These are phyloP conservation scores for Actinostola sp. DNA, from an alignment of 92 coral and sea anemone genomes.

Conservation along the genomic window DNA sequence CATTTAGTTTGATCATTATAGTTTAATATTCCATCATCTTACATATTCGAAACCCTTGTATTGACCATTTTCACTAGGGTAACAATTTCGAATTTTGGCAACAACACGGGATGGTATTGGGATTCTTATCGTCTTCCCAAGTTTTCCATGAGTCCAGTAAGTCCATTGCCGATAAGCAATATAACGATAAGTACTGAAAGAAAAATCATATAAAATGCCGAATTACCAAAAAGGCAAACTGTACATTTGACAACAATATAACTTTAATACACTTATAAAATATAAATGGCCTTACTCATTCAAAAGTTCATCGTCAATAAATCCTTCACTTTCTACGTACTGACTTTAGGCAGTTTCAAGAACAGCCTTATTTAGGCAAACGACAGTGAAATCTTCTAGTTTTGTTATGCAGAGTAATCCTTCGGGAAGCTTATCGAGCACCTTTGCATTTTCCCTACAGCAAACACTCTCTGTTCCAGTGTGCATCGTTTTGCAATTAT, in stretches of 20 bases:
- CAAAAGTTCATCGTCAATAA: slow-evolving; percentile 39
- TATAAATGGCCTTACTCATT: slow-evolving; percentile 34
- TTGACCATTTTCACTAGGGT: neutral
- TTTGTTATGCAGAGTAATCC: slow-evolving; percentile 1
- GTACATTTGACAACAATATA: neutral
- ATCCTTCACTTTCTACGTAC: slow-evolving; percentile 45
- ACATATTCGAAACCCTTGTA: slow-evolving; percentile 52
- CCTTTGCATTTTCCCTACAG: slow-evolving; percentile 31
- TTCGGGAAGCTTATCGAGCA: slow-evolving; percentile 5
- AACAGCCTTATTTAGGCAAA: slow-evolving; percentile 46
- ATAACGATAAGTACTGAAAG: slow-evolving; percentile 5
- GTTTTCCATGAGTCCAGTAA: slow-evolving; percentile 6
- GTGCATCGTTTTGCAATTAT: slow-evolving; percentile 35
- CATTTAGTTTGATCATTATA: too few species aligned
- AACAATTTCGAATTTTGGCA: neutral
- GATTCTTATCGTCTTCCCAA: slow-evolving; percentile 11
- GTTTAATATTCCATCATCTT: slow-evolving; percentile 6
- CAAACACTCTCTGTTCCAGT: slow-evolving; percentile 53
- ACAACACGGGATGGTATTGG: slow-evolving; percentile 15
- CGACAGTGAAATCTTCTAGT: slow-evolving; percentile 40
- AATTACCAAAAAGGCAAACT: neutral
- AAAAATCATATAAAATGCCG: too few species aligned
- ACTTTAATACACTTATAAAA: too few species aligned
- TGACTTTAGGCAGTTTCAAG: slow-evolving; percentile 46
- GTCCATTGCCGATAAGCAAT: slow-evolving; percentile 16